Evolutionary conservation across 1,140 invertebrate genomes (phyloP).

Genomic region (Homarus americanus): DNA sequence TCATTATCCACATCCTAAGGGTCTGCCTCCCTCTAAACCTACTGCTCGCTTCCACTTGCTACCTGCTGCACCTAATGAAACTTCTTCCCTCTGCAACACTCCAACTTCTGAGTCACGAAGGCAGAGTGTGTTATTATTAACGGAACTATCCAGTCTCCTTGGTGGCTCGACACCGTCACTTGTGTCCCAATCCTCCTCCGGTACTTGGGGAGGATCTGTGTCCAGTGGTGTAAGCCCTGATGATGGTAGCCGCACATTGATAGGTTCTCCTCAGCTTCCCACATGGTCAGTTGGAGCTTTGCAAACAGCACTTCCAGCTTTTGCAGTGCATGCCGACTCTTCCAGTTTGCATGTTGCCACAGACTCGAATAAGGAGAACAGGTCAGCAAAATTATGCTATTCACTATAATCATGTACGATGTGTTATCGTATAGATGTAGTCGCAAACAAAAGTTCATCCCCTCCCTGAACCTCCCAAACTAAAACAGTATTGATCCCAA

Average conservation of each 20-base stretch:
- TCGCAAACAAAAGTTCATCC: no score
- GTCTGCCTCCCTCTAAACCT: constrained; percentile 53
- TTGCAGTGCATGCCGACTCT: constrained; percentile 32
- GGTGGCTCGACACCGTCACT: constrained; percentile 42
- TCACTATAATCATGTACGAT: no score
- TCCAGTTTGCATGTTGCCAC: constrained; percentile 47
- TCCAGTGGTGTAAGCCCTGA: constrained; percentile 27
- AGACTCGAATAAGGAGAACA: constrained; percentile 33
- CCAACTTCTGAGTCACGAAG: constrained; percentile 1
- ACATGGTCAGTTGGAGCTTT: constrained; percentile 19
- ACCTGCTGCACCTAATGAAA: background rate
- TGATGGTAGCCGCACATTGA: background rate
- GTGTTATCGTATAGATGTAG: no score
- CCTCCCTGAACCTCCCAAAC: no score
- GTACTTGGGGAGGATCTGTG: constrained; percentile 33
- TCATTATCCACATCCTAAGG: constrained; percentile 36
- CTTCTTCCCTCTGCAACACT: background rate
- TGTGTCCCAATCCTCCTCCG: constrained; percentile 8
- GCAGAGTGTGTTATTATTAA: background rate
- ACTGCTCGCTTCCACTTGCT: constrained; percentile 43
- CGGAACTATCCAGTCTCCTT: constrained; percentile 36
- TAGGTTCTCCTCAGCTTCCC: constrained; percentile 2
- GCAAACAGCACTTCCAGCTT: constrained; percentile 30
- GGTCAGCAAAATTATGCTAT: constrained; percentile 31
- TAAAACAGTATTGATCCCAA: no score